A percentile compares a stretch with the other conserved stretches of the same genome.
phyloP scores from a whole-genome alignment of 2,113 vertebrate species.

The Lichenostomus cassidix region DNA sequence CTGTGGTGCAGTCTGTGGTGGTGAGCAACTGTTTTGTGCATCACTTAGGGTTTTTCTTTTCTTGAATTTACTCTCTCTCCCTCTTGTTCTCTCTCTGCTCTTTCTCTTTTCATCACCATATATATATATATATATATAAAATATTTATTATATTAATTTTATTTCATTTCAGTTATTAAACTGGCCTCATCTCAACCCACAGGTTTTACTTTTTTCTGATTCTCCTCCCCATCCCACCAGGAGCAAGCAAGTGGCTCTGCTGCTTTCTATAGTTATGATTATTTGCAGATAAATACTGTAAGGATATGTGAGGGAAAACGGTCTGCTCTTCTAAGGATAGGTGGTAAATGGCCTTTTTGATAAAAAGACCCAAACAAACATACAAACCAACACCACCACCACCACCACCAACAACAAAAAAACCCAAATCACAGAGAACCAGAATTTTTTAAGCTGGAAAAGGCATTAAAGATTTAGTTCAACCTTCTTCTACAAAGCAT shows the following conservation, averaged over 20 bases:
- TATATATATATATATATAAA: no score
- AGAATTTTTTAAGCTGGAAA: not conserved
- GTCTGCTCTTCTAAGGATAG: not conserved
- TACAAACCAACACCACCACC: not conserved
- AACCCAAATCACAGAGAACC: not conserved
- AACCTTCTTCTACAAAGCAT: not conserved
- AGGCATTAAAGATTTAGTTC: not conserved
- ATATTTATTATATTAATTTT: not conserved
- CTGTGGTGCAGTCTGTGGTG: no score
- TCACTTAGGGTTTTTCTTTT: no score
- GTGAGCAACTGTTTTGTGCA: accelerated
- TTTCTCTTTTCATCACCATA: not conserved
- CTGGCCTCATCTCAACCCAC: not conserved
- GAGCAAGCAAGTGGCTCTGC: not conserved
- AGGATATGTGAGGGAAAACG: not conserved
- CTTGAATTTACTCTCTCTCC: no score
- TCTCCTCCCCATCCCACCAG: not conserved
- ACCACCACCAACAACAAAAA: no score
- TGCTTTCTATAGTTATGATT: not conserved
- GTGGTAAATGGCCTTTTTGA: not conserved
- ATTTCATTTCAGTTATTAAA: not conserved
- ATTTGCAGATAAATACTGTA: not conserved
- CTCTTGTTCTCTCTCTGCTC: not conserved
- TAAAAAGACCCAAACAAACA: not conserved
- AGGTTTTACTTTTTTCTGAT: not conserved